Base-by-base conservation (phyloP, 2,797 vertebrate genomes). In the Tinamus major region DNA sequence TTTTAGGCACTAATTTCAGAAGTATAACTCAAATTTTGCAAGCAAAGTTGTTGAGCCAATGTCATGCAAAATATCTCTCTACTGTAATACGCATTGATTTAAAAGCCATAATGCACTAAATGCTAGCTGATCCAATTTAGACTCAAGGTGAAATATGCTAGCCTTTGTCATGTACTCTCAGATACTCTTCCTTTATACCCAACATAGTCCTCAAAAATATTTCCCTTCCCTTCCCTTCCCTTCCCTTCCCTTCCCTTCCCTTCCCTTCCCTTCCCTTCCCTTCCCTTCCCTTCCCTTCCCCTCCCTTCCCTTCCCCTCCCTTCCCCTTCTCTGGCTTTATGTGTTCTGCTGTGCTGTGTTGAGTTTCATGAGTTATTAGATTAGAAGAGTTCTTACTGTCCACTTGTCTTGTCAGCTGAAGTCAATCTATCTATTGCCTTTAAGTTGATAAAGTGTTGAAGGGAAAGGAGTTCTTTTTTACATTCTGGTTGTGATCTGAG, bases 1-100 rank as follows among this genome's bases (percentile, higher is more conserved):
- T 95, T 81, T 91, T 96, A 69, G 98, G 98, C 17, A 94, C 95
- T 27, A 94, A 97, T 85, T 96, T 95, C 65, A 95, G 79, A 67
- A 58, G 46, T 70, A 29, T 61, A 35, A 26, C 17, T 72, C 37
- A 24, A 0, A 2, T 80, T 72, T 75, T 96, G 6, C 53, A 93
- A 85, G 17, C 48, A 63, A 29, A 2, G 0, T 8, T 59, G 18
- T 81, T 59, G 71, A 84, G 68, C 31, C 14, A 35, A 44, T 64
- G 5, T 26, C 81, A 63, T 78, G 87, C 3, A 85, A 97, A 29
- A 94, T 84, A 80, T 90, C 96, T 53, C 92, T 94, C 74, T 64
- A 92, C 92, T 79, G 82, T 41, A 55, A 46, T 17, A 44, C 39
- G 31, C 92, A 92, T 37, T 96, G 83, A 6, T 70, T 88, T 56